phyloP scores from a whole-genome alignment of 1,140 invertebrate genomes.

The Caenorhabditis latens region DNA sequence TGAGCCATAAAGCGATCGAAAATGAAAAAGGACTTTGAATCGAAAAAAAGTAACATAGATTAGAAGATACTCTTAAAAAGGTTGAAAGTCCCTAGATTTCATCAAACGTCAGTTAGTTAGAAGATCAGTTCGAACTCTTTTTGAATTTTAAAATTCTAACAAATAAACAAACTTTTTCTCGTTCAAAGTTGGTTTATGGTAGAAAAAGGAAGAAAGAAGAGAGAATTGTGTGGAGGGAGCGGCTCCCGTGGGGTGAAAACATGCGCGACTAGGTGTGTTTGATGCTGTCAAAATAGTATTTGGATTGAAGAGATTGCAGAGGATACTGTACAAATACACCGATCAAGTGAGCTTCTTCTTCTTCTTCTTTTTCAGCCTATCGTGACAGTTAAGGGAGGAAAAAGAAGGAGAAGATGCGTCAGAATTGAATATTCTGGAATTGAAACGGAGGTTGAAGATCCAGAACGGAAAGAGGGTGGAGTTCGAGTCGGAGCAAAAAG shows the following conservation, averaged over 20 bases:
- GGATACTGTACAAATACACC: slow-evolving; percentile 44
- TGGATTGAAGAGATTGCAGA: slow-evolving; percentile 12
- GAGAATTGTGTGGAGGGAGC: slow-evolving; percentile 35
- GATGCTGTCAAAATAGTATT: not conserved
- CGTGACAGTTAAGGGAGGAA: not conserved
- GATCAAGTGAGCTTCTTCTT: slow-evolving; percentile 19
- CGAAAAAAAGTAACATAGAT: not conserved
- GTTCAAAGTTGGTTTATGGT: slow-evolving; percentile 15
- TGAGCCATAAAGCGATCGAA: not conserved
- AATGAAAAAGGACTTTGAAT: not conserved
- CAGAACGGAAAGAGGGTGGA: not conserved
- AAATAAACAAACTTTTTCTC: too few species aligned
- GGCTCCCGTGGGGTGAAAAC: slow-evolving; percentile 24
- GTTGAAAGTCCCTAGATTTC: too few species aligned
- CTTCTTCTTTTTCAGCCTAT: not conserved
- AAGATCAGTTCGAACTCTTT: too few species aligned
- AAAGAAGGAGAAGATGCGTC: not conserved
- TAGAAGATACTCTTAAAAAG: not conserved
- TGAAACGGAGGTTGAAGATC: not conserved
- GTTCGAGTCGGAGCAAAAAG: not conserved
- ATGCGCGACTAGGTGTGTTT: slow-evolving; percentile 48
- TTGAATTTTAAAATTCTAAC: too few species aligned
- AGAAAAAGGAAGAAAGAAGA: not conserved
- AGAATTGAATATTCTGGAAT: not conserved
- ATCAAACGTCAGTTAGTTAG: too few species aligned